Conservation (phyloP, 2,888 invertebrate species). For the Petrophora chlorosata region DNA sequence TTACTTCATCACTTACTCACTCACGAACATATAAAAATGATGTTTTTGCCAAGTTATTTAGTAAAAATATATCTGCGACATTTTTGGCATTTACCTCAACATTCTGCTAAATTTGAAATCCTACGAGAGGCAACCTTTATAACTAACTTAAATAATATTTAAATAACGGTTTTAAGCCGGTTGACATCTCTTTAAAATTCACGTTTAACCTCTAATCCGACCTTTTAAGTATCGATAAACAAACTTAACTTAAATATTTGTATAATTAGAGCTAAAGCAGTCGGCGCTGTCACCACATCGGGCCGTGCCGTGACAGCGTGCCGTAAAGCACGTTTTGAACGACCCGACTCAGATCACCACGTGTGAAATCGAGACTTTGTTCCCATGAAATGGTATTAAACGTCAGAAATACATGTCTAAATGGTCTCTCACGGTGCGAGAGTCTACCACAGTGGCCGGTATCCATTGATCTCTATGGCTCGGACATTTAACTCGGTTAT, state of each 20-base stretch:
- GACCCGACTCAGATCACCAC: constrained; percentile 54
- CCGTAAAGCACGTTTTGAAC: constrained; percentile 50
- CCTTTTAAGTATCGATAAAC: constrained; percentile 32
- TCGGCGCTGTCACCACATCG: constrained; percentile 31
- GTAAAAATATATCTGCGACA: background rate
- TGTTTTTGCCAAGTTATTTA: background rate
- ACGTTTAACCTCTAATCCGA: constrained; percentile 7
- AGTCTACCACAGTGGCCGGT: constrained; percentile 70
- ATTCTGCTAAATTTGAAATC: background rate
- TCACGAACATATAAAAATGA: too few relatives aligned
- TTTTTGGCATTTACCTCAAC: background rate
- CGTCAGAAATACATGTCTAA: constrained; percentile 56
- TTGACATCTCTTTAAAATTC: background rate
- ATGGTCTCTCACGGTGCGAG: constrained; percentile 62
- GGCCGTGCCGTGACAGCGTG: constrained; percentile 53
- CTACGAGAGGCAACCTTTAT: background rate
- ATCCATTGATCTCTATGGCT: constrained; percentile 56
- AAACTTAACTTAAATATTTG: constrained; percentile 38
- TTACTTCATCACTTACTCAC: too few relatives aligned
- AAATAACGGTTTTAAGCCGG: constrained; percentile 4
- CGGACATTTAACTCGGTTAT: constrained; percentile 38
- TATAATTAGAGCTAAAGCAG: constrained; percentile 35
- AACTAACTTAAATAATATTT: constrained; percentile 7
- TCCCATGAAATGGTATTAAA: constrained; percentile 67
- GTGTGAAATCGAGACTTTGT: constrained; percentile 63